Evolutionary conservation across 2,888 invertebrate species (phyloP).

Genomic region (Glaucopsyche alexis): DNA sequence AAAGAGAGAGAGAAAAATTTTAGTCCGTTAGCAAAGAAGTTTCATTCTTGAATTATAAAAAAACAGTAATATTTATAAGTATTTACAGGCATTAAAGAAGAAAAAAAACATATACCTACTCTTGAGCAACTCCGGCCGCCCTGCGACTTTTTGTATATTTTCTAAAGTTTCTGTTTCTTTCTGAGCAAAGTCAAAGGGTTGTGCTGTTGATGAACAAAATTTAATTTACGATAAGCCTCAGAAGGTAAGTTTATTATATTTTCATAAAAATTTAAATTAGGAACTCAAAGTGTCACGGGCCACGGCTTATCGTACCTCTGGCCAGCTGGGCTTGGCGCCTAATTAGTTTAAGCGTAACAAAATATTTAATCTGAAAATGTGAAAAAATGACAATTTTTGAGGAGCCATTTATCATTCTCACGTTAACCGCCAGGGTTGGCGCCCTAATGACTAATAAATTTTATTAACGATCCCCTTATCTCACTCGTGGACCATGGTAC

Average conservation of each 20-base stretch:
- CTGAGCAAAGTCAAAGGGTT: background rate
- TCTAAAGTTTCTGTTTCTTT: background rate
- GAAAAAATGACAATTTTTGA: slow-evolving; percentile 11
- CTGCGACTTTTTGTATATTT: background rate
- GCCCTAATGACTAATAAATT: slow-evolving; percentile 22
- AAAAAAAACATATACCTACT: no score
- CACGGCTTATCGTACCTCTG: slow-evolving; percentile 19
- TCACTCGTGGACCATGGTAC: background rate
- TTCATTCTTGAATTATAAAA: no score
- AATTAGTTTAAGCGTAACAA: slow-evolving; percentile 26
- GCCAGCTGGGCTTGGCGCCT: slow-evolving; percentile 24
- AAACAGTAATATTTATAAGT: no score
- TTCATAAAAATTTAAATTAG: slow-evolving; percentile 25
- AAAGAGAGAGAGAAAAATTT: no score
- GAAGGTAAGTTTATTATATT: slow-evolving; percentile 17
- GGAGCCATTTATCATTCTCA: slow-evolving; percentile 27
- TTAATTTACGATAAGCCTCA: slow-evolving; percentile 10
- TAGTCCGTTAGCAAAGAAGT: no score
- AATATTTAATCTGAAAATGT: slow-evolving; percentile 24
- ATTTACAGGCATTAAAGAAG: no score
- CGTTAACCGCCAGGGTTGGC: slow-evolving; percentile 24
- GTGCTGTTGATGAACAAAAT: slow-evolving; percentile 1
- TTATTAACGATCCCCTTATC: slow-evolving; percentile 22
- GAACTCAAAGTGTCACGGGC: slow-evolving; percentile 15
- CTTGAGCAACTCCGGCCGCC: no score